Percentiles rank a stretch among this genome's conserved stretches.
These are phyloP conservation scores for Parasteatoda lunata DNA, from an alignment of 2,888 invertebrate species.

Conservation along the genomic window DNA sequence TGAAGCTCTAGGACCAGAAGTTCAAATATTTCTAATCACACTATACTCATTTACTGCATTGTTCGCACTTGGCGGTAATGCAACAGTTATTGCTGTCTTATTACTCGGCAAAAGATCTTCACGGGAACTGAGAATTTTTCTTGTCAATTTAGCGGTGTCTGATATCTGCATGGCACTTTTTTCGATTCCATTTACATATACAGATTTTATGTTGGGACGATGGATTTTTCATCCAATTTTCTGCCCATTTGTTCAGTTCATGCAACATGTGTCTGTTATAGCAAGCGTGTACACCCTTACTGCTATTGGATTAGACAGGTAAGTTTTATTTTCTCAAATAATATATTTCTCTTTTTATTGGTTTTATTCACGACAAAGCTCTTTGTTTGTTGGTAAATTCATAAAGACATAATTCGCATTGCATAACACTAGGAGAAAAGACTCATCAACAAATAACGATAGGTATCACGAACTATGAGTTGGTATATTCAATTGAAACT, in stretches of 20 bases:
- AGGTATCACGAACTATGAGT: too few relatives aligned
- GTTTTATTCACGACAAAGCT: too few relatives aligned
- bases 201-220: constrained; percentile 71
- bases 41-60: constrained; percentile 76
- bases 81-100: constrained; percentile 76
- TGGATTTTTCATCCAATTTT: constrained; percentile 77
- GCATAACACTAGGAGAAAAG: too few relatives aligned
- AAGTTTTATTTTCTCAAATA: constrained; percentile 34
- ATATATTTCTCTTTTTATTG: too few relatives aligned
- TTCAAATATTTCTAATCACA: constrained; percentile 73
- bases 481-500: too few relatives aligned
- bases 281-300: constrained; percentile 76
- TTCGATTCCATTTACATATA: constrained; percentile 89
- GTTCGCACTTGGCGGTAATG: constrained; percentile 76
- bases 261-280: constrained; percentile 75
- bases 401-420: too few relatives aligned
- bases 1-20: constrained; percentile 59
- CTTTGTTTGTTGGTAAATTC: too few relatives aligned
- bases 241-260: constrained; percentile 76
- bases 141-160: constrained; percentile 87
- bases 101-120: constrained; percentile 74
- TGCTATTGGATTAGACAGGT: constrained; percentile 76
- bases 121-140: constrained; percentile 78
- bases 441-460: too few relatives aligned
- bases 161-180: constrained; percentile 92